Evolutionary conservation across 2,113 vertebrate species (phyloP).

Genomic region (Craseonycteris thonglongyai): DNA sequence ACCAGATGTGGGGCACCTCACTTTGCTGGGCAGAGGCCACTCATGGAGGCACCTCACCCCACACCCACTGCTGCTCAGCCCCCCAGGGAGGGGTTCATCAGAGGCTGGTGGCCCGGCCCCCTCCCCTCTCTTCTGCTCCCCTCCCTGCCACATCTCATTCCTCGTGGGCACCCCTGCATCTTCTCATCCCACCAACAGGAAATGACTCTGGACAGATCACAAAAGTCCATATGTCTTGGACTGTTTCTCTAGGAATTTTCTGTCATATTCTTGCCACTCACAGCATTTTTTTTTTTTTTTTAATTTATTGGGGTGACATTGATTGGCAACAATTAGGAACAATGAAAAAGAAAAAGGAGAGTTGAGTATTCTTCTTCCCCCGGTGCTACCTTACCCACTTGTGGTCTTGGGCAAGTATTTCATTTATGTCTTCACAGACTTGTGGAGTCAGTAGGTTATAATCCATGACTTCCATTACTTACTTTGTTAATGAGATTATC

Average conservation of each 20-base stretch:
- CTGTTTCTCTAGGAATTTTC: slow-evolving; percentile 78
- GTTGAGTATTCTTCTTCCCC: background rate
- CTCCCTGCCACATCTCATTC: background rate
- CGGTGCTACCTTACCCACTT: background rate
- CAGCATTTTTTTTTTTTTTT: slow-evolving; percentile 16
- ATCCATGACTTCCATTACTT: background rate
- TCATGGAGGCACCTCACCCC: background rate
- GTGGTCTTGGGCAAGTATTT: background rate
- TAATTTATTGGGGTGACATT: too few species aligned
- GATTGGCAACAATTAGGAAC: too few species aligned
- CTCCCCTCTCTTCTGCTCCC: too few species aligned
- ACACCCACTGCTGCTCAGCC: slow-evolving; percentile 5
- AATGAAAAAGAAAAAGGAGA: background rate
- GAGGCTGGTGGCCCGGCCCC: slow-evolving; percentile 26
- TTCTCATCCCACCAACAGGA: slow-evolving; percentile 63
- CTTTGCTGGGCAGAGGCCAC: slow-evolving; percentile 58
- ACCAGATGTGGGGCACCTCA: slow-evolving; percentile 76
- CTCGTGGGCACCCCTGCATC: background rate
- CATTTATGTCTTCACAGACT: background rate
- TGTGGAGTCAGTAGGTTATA: background rate
- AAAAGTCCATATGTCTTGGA: slow-evolving; percentile 67
- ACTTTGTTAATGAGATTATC: background rate
- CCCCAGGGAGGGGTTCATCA: background rate
- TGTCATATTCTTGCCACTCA: slow-evolving; percentile 71
- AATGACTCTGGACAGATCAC: slow-evolving; percentile 65